Evolutionary conservation across 2,113 vertebrate species (phyloP), one percentile per base, ranked within the genome.

Genomic region (Odontophorus gujanensis): DNA sequence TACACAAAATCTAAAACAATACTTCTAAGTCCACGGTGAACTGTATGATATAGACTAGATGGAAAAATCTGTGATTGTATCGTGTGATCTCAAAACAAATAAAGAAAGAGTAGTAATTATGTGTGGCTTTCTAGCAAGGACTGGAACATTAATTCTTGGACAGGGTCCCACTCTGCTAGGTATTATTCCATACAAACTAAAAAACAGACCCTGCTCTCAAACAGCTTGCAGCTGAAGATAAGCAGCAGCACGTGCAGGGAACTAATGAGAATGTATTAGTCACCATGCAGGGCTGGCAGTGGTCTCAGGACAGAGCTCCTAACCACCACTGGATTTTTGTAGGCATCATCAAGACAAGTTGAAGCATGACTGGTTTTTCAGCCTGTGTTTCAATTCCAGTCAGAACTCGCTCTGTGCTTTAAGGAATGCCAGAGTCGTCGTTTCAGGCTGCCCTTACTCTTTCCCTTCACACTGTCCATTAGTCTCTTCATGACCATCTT

Each of bases 391-490:
- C 73, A 83, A 18, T 90, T 86, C 94, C 81, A 78, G 93, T 91
- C 85, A 65, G 75, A 75, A 93, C 94, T 90, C 83, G 95, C 38
- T 76, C 85, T 71, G 58, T 62, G 61, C 85, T 93, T 91, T 69
- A 87, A 92, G 69, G 57, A 83, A 92, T 57, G 58, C 17, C 71
- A 19, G 57, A 81, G 55, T 92, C 9, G 80, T 72, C 66, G 68
- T 90, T 95, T 89, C 30, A 69, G 73, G 47, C 76, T 88, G 90
- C 28, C 36, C 51, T 72, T 73, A 43, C 14, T 81, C 81, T 73
- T 80, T 74, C 51, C 78, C 38, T 78, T 90, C 34, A 61, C 10
- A 30, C 25, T 55, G 61, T n/a, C 83, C 69, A 67, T 51, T 90
- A 81, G 32, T 25, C 65, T 85, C 43, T 87, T 19, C 26, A 80